phyloP scores from a whole-genome alignment of 1,140 invertebrate species.

The Heliconius nattereri region DNA sequence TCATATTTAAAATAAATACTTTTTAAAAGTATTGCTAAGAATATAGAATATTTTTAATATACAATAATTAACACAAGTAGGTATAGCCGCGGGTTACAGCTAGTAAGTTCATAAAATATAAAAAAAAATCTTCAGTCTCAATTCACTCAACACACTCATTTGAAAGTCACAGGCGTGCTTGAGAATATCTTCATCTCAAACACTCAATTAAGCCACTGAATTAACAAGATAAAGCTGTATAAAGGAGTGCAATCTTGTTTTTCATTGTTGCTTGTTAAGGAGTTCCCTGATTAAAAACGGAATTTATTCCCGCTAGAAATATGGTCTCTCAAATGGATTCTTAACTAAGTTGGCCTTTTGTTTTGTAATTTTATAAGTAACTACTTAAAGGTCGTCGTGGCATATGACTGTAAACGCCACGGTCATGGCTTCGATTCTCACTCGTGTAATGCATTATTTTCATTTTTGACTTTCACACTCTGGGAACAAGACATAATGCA shows the following conservation, averaged over 20 bases:
- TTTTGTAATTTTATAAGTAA: not conserved
- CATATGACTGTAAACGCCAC: too few species aligned
- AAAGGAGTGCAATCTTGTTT: conserved; percentile 29
- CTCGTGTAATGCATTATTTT: too few species aligned
- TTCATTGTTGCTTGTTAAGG: conserved; percentile 28
- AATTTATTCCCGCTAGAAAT: conserved; percentile 26
- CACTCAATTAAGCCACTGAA: conserved; percentile 44
- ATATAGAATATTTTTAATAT: too few species aligned
- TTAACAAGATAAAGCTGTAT: conserved; percentile 40
- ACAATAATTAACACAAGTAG: too few species aligned
- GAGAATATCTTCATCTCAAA: conserved; percentile 37
- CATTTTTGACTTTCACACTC: too few species aligned
- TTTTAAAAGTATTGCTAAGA: too few species aligned
- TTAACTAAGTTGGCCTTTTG: conserved; percentile 23
- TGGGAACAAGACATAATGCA: too few species aligned
- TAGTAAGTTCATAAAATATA: too few species aligned
- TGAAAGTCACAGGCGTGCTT: conserved; percentile 14
- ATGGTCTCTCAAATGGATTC: conserved; percentile 21
- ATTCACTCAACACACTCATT: conserved; percentile 5
- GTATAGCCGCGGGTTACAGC: too few species aligned
- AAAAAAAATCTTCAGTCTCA: not conserved
- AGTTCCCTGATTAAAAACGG: conserved; percentile 33
- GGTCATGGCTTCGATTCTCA: too few species aligned
- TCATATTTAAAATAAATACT: too few species aligned
- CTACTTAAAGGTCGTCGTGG: too few species aligned